phyloP scores from a whole-genome alignment of 2,797 vertebrate genomes.

The Lateolabrax maculatus region DNA sequence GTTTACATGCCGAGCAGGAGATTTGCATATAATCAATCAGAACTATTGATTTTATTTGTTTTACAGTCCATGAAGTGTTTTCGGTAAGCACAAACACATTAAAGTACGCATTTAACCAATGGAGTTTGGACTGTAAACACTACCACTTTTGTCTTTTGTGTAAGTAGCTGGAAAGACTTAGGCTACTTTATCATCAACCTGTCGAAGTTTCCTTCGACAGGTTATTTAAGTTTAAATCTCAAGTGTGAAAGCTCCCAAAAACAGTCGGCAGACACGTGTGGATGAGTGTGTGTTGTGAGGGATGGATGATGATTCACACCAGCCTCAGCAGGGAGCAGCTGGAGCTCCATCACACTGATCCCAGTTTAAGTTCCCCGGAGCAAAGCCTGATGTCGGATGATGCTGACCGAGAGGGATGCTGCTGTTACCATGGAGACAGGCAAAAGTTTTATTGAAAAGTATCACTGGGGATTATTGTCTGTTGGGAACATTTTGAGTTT shows the following conservation, averaged over 20 bases:
- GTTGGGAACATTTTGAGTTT: too few relatives aligned
- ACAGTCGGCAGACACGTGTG: not conserved
- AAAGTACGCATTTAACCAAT: not conserved
- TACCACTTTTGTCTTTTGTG: not conserved
- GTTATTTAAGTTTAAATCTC: not conserved
- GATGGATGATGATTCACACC: not conserved
- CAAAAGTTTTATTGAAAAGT: not conserved
- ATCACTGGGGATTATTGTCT: too few relatives aligned
- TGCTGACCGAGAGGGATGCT: not conserved
- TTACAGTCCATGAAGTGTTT: accelerated
- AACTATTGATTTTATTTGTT: accelerated
- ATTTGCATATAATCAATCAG: accelerated
- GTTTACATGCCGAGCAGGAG: not conserved
- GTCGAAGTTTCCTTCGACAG: not conserved
- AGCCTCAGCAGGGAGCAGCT: not conserved
- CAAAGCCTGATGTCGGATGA: not conserved
- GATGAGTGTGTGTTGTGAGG: constrained; percentile 4
- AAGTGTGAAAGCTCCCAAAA: too few relatives aligned
- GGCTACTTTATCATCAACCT: too few relatives aligned
- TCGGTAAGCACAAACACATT: accelerated
- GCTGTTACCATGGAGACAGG: constrained; percentile 7
- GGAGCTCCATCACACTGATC: not conserved
- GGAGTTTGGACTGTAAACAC: not conserved
- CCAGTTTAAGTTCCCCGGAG: not conserved
- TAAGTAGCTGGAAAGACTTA: not conserved